Evolutionary conservation across 2,113 vertebrate genomes (phyloP).

Genomic region (Notiomystis cincta): DNA sequence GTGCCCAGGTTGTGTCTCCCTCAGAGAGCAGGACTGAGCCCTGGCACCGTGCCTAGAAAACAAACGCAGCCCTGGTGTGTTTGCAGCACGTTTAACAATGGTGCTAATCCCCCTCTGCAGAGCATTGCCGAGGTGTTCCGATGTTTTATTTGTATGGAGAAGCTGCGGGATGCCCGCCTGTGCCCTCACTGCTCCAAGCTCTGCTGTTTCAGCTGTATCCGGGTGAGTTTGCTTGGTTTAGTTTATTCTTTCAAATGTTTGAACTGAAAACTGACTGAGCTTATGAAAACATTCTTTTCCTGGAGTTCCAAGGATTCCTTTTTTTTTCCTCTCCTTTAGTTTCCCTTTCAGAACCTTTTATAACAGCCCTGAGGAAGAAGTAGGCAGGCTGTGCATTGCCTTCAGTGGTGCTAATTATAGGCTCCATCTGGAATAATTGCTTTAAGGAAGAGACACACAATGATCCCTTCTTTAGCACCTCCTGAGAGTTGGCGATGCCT

Average conservation of each 20-base stretch:
- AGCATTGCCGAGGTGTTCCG: constrained; percentile 98
- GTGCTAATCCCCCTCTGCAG: constrained; percentile 63
- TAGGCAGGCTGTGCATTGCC: neutral
- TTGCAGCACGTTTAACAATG: neutral
- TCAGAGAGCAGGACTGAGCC: neutral
- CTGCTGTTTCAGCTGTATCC: constrained; percentile 98
- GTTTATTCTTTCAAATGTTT: neutral
- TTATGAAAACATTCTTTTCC: neutral
- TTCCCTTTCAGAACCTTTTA: neutral
- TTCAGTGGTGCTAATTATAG: constrained; percentile 6
- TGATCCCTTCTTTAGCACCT: neutral
- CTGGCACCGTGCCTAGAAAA: neutral
- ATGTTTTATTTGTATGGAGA: constrained; percentile 99
- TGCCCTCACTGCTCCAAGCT: constrained; percentile 99
- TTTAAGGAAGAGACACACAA: neutral
- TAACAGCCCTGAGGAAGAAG: neutral
- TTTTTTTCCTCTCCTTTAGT: neutral
- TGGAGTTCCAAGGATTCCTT: neutral
- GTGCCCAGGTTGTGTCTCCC: neutral
- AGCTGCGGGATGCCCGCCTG: constrained; percentile 92
- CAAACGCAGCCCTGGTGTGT: neutral
- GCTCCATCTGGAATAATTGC: neutral
- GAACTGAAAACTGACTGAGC: neutral
- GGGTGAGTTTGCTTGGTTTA: constrained; percentile 76
- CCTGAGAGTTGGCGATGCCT: neutral